Conservation (phyloP, 2,113 vertebrate genomes). For the Cepphus grylle region DNA sequence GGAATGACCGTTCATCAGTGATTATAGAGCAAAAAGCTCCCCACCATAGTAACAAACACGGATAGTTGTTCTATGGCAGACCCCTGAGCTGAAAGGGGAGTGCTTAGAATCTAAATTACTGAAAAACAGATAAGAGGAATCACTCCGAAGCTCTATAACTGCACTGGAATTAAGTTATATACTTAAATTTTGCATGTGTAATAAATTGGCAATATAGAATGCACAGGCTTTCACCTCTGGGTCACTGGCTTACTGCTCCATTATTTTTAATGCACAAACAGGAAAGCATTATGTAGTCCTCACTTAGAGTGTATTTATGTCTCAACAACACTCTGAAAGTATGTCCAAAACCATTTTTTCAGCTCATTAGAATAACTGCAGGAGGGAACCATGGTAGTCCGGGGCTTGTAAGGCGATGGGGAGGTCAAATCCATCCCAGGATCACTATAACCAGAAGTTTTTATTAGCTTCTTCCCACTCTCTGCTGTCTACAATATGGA, state of each 20-base stretch:
- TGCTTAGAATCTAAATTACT: background rate
- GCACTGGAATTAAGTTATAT: constrained; percentile 13
- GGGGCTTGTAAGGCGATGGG: background rate
- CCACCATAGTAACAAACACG: background rate
- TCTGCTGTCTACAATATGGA: background rate
- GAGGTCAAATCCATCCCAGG: background rate
- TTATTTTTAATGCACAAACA: constrained; percentile 30
- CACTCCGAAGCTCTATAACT: background rate
- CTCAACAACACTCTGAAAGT: background rate
- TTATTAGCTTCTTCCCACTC: background rate
- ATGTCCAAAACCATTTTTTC: background rate
- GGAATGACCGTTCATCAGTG: accelerated
- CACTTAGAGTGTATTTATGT: constrained; percentile 2
- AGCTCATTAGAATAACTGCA: constrained; percentile 31
- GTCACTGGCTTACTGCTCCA: constrained; percentile 9
- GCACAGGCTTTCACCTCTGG: constrained; percentile 22
- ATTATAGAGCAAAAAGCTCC: background rate
- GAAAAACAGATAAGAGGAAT: background rate
- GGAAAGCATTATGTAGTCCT: constrained; percentile 20
- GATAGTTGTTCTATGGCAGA: background rate
- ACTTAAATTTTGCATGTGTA: background rate
- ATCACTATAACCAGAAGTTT: background rate
- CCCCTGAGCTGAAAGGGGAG: background rate
- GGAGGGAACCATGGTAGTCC: background rate
- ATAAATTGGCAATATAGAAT: background rate